Percentiles rank a stretch among this genome's conserved stretches.
These are phyloP conservation scores for Choloepus hoffmanni DNA, from an alignment of 2,113 vertebrate species.

Conservation along the genomic window DNA sequence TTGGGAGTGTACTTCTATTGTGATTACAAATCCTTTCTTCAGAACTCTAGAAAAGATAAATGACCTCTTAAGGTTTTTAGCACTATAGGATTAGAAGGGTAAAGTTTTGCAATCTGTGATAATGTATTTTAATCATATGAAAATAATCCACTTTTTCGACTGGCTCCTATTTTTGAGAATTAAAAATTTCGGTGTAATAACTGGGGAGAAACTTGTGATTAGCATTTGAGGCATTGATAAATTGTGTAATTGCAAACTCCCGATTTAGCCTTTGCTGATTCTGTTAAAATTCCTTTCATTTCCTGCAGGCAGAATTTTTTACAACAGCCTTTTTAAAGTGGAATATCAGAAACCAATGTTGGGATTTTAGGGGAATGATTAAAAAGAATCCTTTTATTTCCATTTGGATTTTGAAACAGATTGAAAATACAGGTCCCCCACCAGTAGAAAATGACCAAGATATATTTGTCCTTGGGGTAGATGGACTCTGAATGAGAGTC, in stretches of 20 bases:
- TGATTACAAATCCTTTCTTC: background rate
- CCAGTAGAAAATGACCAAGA: background rate
- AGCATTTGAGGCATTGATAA: constrained; percentile 25
- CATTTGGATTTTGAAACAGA: constrained; percentile 23
- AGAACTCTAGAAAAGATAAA: background rate
- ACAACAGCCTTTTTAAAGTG: background rate
- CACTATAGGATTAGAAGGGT: background rate
- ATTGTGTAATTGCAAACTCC: constrained; percentile 50
- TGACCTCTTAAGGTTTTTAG: background rate
- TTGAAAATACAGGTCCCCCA: constrained; percentile 1
- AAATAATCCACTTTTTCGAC: constrained; percentile 18
- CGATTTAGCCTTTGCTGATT: constrained; percentile 61
- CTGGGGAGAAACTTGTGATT: background rate
- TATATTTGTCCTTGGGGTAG: background rate
- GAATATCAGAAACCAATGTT: background rate
- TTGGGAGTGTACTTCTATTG: background rate
- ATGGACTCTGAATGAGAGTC: background rate
- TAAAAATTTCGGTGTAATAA: constrained; percentile 28
- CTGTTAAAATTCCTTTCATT: background rate
- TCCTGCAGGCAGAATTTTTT: constrained; percentile 13
- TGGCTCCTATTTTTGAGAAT: background rate
- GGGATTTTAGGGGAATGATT: background rate
- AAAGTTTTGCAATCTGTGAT: background rate
- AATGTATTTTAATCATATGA: background rate
- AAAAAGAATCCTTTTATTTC: background rate